Conservation (phyloP, 1,140 invertebrate species). For the Lithobius niger region DNA sequence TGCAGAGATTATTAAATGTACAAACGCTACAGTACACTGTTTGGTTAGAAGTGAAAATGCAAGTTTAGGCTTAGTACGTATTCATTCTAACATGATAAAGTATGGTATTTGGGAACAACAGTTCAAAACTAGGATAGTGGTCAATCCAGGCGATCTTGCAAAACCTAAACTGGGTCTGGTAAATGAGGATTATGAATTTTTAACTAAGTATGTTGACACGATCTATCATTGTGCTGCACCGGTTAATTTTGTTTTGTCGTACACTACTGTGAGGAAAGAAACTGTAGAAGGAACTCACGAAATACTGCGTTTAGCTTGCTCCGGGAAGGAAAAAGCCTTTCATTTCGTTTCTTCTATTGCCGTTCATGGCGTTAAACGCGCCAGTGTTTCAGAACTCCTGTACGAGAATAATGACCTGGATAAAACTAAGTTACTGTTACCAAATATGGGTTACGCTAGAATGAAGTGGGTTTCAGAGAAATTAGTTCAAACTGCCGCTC, state of each 20-base stretch:
- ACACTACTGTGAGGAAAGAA: conserved; percentile 33
- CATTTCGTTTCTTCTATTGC: conserved; percentile 27
- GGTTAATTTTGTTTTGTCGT: conserved; percentile 40
- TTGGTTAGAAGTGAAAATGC: conserved; percentile 32
- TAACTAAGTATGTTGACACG: conserved; percentile 37
- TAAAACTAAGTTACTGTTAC: conserved; percentile 22
- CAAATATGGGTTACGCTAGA: conserved; percentile 36
- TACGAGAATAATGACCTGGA: conserved; percentile 31
- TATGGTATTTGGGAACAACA: conserved; percentile 26
- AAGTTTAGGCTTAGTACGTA: conserved; percentile 23
- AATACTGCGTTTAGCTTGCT: conserved; percentile 35
- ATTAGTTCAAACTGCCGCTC: conserved; percentile 29
- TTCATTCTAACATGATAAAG: conserved; percentile 27
- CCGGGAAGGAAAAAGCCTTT: conserved; percentile 38
- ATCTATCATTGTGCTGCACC: conserved; percentile 39
- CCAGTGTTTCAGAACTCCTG: conserved; percentile 34
- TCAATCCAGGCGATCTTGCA: conserved; percentile 35
- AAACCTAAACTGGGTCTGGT: conserved; percentile 35
- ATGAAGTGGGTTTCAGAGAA: conserved; percentile 41
- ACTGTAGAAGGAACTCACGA: conserved; percentile 40
- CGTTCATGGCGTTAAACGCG: conserved; percentile 32
- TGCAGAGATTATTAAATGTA: conserved; percentile 28
- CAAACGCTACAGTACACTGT: conserved; percentile 35
- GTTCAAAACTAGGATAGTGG: conserved; percentile 26
- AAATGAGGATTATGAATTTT: conserved; percentile 35